Evolutionary conservation across 2,113 vertebrate species (phyloP), one percentile per base, ranked within the genome.

Genomic region (Micronisus gabar): DNA sequence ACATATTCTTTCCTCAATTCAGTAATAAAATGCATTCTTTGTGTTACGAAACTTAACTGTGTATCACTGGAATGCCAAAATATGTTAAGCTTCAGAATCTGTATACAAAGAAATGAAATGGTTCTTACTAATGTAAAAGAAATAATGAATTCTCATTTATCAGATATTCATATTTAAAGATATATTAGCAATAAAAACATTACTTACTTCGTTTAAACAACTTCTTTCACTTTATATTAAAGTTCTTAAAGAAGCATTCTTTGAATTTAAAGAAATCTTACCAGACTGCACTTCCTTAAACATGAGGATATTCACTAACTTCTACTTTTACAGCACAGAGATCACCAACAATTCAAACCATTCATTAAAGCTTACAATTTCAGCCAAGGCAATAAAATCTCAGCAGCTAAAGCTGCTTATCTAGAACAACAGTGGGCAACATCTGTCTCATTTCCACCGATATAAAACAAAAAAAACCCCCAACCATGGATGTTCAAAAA

Each of bases 381-480:
- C 41, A 61, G 72, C 21, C 32, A 66, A 48, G 26, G 72, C 13
- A 94, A 83, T 23, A 91, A 94, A 91, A 85, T 27, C 34, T 67
- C 47, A 79, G 36, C 40, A 81, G 47, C 29, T 81, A 36, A 88
- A 90, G 71, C 34, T 82, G 56, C 50, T 90, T 90, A 81, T 75
- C 34, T 74, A 95, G 48, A 93, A 90, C 18, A 95, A 79, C 9
- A 59, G 20, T 78, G 27, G 34, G 68, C n/a, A 93, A 43, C 36
- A 90, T 48, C 66, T 73, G 15, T 32, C 71, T 90, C 52, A 67
- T 43, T 85, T 70, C 52, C 23, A 81, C 18, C 0, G 0, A 65
- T 21, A 72, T 4, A 66, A 84, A 38, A 21, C 2, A 3, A 66
- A 52, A 45, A 22, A 0, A 22, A 0, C 0, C 8, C 1, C 34